Evolutionary conservation across 1,140 invertebrate species (phyloP), one percentile per base, ranked within the genome.

Genomic region (Venustaconcha ellipsiformis): DNA sequence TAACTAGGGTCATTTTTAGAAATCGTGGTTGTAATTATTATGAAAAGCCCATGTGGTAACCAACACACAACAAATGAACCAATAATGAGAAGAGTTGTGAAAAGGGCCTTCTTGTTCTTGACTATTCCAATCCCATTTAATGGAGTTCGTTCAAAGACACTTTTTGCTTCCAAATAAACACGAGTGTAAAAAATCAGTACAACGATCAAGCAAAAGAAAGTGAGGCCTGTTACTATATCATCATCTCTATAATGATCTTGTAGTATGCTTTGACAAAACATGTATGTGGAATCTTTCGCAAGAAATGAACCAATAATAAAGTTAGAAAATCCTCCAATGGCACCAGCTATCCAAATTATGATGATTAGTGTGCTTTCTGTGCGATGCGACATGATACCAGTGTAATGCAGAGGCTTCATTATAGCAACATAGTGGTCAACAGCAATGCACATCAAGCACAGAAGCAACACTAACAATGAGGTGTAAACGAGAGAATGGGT

Each of bases 361-460:
- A 92, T 89, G 70, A 96, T 94, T 14, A 95, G 90, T 1, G 93
- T 86, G 3, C 92, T 93, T 0, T 94, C 94, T 65, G 93, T 93
- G 17, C 93, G 89, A 26, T 90, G 88, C 13, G 71, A 78, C 74
- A 86, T 80, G 58, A 93, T 92, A 17, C 93, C 93, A 78, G 94
- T 94, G 87, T 96, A 96, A 17, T 94, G 92, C 57, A 96, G 90
- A 0, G 95, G 95, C 85, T 95, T 95, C 11, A 95, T 94, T 57
- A 96, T 95, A 1, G 95, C 95, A 80, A 94, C 94, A 88, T 95
- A 96, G 80, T 94, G 94, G 86, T 94, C 94, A 26, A 93, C 84
- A 12, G 93, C 93, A 20, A 94, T 88, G 5, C 92, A 91, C 14
- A 94, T 82, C 5, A 94, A 89, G 85, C 94, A 94, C 15, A 92